These are phyloP conservation scores for Brienomyrus longianalis DNA, from an alignment of 2,113 vertebrate genomes.

Conservation along the genomic window DNA sequence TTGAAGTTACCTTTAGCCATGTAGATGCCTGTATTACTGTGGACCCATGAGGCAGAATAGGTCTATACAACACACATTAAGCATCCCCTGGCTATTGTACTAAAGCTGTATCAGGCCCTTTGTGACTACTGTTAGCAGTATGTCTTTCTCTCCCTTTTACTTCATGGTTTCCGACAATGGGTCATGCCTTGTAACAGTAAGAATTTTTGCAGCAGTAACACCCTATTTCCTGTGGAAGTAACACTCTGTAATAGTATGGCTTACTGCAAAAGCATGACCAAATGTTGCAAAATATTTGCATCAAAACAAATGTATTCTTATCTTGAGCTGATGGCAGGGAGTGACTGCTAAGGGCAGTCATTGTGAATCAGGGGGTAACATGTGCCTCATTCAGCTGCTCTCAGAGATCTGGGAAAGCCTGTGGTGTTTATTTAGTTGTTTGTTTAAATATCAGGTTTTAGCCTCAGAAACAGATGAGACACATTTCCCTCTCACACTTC, in stretches of 20 bases:
- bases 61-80: neutral
- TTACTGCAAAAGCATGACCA: slow-evolving; percentile 44
- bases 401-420: neutral
- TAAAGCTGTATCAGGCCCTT: neutral
- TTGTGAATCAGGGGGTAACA: neutral
- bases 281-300: neutral
- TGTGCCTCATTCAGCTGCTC: neutral
- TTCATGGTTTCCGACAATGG: neutral
- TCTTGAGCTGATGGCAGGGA: neutral
- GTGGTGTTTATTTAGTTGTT: neutral
- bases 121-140: neutral
- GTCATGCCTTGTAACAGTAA: neutral
- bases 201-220: neutral
- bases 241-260: neutral
- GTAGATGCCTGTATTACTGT: neutral
- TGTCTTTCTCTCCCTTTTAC: neutral
- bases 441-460: neutral
- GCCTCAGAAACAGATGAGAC: neutral
- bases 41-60: neutral
- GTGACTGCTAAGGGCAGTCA: neutral
- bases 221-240: neutral
- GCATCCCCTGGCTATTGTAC: neutral
- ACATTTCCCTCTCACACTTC: neutral
- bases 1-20: neutral
- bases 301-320: slow-evolving; percentile 19